Evolutionary conservation across 2,888 invertebrate species (phyloP).

Genomic region (Callyntrura guangdongensis): DNA sequence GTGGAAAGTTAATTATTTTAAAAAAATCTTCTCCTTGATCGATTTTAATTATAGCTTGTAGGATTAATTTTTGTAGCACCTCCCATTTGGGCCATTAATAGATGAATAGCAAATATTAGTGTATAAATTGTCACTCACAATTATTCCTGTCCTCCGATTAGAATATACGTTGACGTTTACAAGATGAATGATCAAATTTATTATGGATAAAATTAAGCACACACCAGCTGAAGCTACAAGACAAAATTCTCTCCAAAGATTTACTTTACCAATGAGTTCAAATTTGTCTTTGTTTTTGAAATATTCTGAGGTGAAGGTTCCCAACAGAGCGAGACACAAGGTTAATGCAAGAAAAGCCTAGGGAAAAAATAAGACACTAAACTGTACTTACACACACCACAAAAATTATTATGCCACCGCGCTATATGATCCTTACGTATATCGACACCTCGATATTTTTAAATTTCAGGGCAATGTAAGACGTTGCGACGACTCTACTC

Average conservation of each 20-base stretch:
- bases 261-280: constrained; percentile 30
- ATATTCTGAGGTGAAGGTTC: constrained; percentile 59
- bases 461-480: too few relatives aligned
- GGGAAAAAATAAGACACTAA: neutral
- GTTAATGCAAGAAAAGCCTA: constrained; percentile 33
- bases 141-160: constrained; percentile 58
- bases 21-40: too few relatives aligned
- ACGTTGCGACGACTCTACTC: too few relatives aligned
- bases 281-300: constrained; percentile 45
- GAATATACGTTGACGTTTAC: constrained; percentile 55
- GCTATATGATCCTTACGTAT: too few relatives aligned
- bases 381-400: too few relatives aligned
- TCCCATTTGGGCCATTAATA: neutral
- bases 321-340: neutral
- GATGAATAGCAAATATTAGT: neutral
- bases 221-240: constrained; percentile 37
- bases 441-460: too few relatives aligned
- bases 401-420: too few relatives aligned
- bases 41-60: too few relatives aligned
- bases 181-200: constrained; percentile 39
- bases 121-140: constrained; percentile 8
- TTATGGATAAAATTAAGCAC: constrained; percentile 25
- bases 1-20: too few relatives aligned
- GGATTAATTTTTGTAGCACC: too few relatives aligned
- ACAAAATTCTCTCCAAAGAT: constrained; percentile 64